Evolutionary conservation across 2,797 vertebrate species (phyloP), one percentile per base, ranked within the genome.

Genomic region (Poecilia velifera): DNA sequence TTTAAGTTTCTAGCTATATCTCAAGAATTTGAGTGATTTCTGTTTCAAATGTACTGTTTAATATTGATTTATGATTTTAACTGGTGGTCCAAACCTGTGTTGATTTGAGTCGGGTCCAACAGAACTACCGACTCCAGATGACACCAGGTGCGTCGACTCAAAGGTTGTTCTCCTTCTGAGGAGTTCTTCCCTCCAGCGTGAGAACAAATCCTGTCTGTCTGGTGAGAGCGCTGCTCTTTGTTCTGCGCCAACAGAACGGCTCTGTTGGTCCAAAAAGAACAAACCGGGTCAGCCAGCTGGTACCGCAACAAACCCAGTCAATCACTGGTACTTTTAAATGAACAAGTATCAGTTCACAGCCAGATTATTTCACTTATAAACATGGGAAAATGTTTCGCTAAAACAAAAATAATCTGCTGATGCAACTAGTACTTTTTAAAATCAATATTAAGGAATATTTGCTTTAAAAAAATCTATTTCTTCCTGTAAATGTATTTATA

Each of bases 201-300:
- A 71, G 46, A 36, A 66, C 62, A 76, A 59, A 71, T 77, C 70
- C 75, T 72, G 62, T 82, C 45, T 25, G n/a, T 76, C 46, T 75
- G 86, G 78, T 51, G 77, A 82, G 51, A 20, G 78, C 43, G 75
- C 86, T 91, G 89, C 90, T 75, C 78, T 41, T 86, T 87, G 82
- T 90, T 16, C 73, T 79, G 55, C 79, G 74, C 55, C 51, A 73
- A 89, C 76, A 83, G 76, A 76, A 71, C 36, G 45, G 64, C 74
- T 86, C 85, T 82, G 72, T 79, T 62, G 20, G 46, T 43, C 43
- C 31, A 31, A 43, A 81, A 47, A 81, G 77, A 82, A 83, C 77
- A 79, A 46, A 74, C 4, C 47, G 16, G 3, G 49, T 43, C 10
- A 72, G 66, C 68, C 62, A 77, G 0, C 12, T 2, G 34, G 72